Conservation (phyloP, 2,113 vertebrate species). For the Colistium nudipinnis region DNA sequence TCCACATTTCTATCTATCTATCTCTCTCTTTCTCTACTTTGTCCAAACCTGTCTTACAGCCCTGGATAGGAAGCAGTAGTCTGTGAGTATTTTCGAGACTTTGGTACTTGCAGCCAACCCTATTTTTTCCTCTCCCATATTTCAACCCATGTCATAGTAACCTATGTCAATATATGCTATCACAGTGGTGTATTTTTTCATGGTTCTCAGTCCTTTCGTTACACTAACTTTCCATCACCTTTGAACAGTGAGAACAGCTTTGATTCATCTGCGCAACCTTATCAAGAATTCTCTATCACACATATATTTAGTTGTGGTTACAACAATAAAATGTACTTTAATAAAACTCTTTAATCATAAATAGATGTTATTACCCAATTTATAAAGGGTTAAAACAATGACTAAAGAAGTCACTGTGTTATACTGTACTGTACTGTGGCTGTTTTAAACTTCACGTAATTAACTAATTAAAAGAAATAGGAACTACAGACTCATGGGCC, state of each 20-base stretch:
- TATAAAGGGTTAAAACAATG: not conserved
- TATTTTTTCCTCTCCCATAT: constrained; percentile 39
- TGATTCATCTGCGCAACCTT: constrained; percentile 29
- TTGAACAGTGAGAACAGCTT: constrained; percentile 26
- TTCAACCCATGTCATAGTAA: constrained; percentile 45
- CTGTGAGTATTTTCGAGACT: constrained; percentile 81
- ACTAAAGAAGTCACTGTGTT: not conserved
- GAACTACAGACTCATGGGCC: constrained; percentile 7
- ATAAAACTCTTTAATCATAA: constrained; percentile 3
- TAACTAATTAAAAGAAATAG: constrained; percentile 12
- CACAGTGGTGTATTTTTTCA: constrained; percentile 15
- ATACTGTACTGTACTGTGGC: not conserved
- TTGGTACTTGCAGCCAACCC: constrained; percentile 1
- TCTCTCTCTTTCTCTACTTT: constrained; percentile 60
- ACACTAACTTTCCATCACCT: constrained; percentile 19
- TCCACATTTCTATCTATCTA: constrained; percentile 73
- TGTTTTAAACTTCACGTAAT: constrained; percentile 23
- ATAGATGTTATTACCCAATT: not conserved
- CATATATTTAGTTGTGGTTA: not conserved
- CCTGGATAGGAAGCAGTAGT: constrained; percentile 81
- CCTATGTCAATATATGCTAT: constrained; percentile 18
- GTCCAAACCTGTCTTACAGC: constrained; percentile 80
- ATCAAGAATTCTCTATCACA: constrained; percentile 4
- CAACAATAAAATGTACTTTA: not conserved
- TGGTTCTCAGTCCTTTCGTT: constrained; percentile 20